These are phyloP conservation scores for Salticus scenicus DNA, from an alignment of 2,888 invertebrate genomes.

Conservation along the genomic window DNA sequence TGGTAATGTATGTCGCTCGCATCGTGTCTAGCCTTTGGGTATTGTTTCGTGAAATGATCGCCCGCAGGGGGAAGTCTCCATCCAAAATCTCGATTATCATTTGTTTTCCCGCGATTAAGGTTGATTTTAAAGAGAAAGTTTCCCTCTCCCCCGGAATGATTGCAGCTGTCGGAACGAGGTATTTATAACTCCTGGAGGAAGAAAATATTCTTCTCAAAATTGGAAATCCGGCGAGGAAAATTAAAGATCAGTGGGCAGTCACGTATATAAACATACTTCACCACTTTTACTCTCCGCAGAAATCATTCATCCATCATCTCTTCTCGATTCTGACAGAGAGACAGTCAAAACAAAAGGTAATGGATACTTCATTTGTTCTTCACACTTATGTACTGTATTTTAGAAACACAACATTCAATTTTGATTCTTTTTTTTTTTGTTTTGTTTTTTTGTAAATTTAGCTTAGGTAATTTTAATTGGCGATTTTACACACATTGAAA, in stretches of 20 bases:
- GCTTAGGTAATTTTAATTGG: no score
- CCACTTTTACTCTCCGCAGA: slow-evolving; percentile 18
- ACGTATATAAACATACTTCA: slow-evolving; percentile 30
- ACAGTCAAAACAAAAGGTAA: no score
- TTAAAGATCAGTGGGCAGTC: background rate
- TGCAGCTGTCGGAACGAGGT: slow-evolving; percentile 30
- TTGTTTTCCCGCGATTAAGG: slow-evolving; percentile 12
- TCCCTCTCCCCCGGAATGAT: slow-evolving; percentile 4
- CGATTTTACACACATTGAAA: no score
- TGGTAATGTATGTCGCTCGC: background rate
- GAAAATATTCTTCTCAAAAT: slow-evolving; percentile 24
- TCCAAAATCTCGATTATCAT: background rate
- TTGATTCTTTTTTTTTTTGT: no score
- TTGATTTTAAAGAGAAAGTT: background rate
- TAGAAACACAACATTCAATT: no score
- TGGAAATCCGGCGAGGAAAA: slow-evolving; percentile 10
- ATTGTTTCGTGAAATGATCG: background rate
- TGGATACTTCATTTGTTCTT: no score
- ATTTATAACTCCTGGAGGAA: slow-evolving; percentile 43
- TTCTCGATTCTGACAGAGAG: background rate
- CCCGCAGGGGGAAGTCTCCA: background rate
- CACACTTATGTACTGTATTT: no score
- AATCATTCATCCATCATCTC: slow-evolving; percentile 7
- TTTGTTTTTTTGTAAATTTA: no score
- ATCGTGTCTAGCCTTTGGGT: background rate